Conservation (phyloP, 2,113 vertebrate genomes). For the Oncorhynchus keta region DNA sequence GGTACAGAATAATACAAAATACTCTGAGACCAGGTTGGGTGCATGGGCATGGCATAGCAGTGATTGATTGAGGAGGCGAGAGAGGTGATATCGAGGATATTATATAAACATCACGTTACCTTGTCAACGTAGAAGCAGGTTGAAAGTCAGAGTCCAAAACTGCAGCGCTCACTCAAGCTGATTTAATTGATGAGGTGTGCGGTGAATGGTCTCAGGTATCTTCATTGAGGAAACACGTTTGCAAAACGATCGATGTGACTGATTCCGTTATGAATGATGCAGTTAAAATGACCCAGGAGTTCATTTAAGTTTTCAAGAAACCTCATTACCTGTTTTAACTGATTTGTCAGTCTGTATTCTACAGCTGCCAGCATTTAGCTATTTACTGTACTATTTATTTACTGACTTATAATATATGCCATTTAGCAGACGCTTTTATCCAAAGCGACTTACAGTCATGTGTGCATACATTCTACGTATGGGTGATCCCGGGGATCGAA, state of each 20-base stretch:
- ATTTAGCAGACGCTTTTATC: too few relatives aligned
- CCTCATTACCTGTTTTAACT: constrained; percentile 7
- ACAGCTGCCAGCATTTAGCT: background rate
- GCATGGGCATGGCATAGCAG: background rate
- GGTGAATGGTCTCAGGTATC: background rate
- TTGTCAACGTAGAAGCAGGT: background rate
- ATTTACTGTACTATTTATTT: background rate
- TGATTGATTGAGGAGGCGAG: background rate
- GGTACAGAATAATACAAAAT: background rate
- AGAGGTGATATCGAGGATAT: background rate
- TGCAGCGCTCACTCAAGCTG: background rate
- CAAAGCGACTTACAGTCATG: too few relatives aligned
- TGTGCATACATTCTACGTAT: too few relatives aligned
- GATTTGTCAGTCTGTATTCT: background rate
- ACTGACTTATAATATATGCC: too few relatives aligned
- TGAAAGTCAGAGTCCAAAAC: background rate
- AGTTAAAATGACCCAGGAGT: constrained; percentile 30
- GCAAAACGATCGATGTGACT: background rate
- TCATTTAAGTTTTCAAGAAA: constrained; percentile 9
- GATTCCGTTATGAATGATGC: background rate
- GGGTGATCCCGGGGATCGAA: too few relatives aligned
- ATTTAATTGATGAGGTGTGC: background rate
- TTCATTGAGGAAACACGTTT: background rate
- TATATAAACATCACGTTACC: constrained; percentile 1
- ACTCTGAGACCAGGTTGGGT: background rate